These are phyloP conservation scores for Taenioides sp. DNA, from an alignment of 2,797 vertebrate genomes.

Conservation along the genomic window DNA sequence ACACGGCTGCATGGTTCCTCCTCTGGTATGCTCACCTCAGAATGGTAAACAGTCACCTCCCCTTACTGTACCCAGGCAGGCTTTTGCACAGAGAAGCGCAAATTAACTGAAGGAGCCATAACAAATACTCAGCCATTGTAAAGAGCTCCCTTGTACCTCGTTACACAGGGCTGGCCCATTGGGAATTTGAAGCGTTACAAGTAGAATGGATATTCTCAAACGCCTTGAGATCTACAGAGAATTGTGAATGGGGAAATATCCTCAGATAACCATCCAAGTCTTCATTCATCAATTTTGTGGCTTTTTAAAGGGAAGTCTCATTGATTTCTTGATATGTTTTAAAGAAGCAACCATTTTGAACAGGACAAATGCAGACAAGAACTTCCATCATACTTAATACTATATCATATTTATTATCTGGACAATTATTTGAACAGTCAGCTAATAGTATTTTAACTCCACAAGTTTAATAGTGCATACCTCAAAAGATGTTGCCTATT, in stretches of 20 bases:
- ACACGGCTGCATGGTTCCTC: slow-evolving; percentile 27
- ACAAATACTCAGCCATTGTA: slow-evolving; percentile 1
- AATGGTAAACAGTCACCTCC: slow-evolving; percentile 16
- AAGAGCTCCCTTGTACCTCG: background rate
- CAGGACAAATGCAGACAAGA: background rate
- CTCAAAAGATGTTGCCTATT: too few species aligned
- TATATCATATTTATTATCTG: too few species aligned
- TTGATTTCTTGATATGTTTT: background rate
- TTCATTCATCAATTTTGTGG: background rate
- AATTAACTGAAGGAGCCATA: background rate
- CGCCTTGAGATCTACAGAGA: background rate
- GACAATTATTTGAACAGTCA: too few species aligned
- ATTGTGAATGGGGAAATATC: background rate
- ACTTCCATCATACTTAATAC: background rate
- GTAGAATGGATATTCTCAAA: slow-evolving; percentile 7
- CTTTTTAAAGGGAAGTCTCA: background rate
- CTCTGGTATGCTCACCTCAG: slow-evolving; percentile 10
- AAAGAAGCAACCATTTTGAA: background rate
- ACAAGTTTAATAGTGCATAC: too few species aligned
- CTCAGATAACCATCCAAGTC: background rate
- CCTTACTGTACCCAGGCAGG: slow-evolving; percentile 4
- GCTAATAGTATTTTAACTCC: too few species aligned
- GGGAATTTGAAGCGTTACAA: background rate
- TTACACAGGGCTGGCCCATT: background rate
- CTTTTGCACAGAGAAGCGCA: background rate